Evolutionary conservation across 2,113 vertebrate species (phyloP).

Genomic region (Corynorhinus townsendii): DNA sequence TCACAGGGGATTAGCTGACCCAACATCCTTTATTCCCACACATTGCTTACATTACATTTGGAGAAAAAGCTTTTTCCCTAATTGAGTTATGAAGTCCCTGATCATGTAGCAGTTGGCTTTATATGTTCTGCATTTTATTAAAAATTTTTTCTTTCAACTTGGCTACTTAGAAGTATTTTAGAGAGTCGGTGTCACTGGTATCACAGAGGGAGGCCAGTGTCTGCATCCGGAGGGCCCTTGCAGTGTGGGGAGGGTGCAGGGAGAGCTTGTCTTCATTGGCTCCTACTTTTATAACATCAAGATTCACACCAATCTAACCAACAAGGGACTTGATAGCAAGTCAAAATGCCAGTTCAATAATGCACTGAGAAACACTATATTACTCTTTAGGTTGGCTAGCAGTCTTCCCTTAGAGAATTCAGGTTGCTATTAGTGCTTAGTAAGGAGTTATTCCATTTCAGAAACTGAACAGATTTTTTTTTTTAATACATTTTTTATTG

Average conservation of each 20-base stretch:
- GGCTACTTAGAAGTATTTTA: neutral
- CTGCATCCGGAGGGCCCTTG: neutral
- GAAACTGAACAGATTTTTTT: neutral
- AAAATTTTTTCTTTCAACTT: neutral
- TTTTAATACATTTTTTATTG: neutral
- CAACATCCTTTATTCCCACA: slow-evolving; percentile 30
- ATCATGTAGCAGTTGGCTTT: slow-evolving; percentile 21
- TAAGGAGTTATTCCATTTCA: neutral
- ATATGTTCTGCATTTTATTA: neutral
- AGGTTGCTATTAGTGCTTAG: neutral
- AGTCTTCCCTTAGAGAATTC: neutral
- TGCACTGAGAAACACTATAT: neutral
- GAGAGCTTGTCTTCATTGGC: neutral
- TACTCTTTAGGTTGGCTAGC: neutral
- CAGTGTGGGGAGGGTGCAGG: too few species aligned
- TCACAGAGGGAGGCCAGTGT: neutral
- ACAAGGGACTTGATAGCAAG: neutral
- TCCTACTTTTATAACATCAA: neutral
- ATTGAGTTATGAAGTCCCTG: neutral
- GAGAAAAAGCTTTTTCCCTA: neutral
- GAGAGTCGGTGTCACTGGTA: neutral
- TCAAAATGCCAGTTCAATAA: neutral
- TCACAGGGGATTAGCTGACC: slow-evolving; percentile 12
- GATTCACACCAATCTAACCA: neutral
- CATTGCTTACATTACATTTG: neutral